A percentile compares a stretch with the other conserved stretches of the same genome.
Evolutionary conservation across 2,888 invertebrate genomes (phyloP).

Genomic region (Drosophila rellima): DNA sequence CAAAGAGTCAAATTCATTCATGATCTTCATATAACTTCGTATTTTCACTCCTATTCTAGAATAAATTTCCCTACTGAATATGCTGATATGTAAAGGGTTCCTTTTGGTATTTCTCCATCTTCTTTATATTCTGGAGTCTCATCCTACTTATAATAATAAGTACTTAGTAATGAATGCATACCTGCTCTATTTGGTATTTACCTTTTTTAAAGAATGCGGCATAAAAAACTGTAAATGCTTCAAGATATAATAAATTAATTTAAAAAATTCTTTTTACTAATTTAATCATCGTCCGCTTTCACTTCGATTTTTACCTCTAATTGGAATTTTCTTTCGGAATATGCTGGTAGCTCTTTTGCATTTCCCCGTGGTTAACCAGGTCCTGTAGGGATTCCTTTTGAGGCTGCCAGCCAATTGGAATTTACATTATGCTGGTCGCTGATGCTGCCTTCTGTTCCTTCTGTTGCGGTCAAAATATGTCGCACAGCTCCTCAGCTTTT

Average conservation of each 20-base stretch:
- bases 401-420: conserved; percentile 35
- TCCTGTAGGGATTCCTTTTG: conserved; percentile 25
- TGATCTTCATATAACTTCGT: too few species aligned
- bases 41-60: too few species aligned
- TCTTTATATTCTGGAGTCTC: too few species aligned
- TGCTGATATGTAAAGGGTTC: too few species aligned
- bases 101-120: too few species aligned
- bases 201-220: background rate
- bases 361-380: conserved; percentile 26
- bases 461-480: conserved; percentile 58
- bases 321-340: conserved; percentile 38
- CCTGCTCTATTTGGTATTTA: background rate
- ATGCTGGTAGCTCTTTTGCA: conserved; percentile 33
- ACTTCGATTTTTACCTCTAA: conserved; percentile 29
- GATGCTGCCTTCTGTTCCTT: conserved; percentile 8
- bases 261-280: background rate
- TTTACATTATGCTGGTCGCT: conserved; percentile 53
- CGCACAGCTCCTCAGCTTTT: conserved; percentile 27
- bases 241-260: background rate
- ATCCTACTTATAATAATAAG: too few species aligned
- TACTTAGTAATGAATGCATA: too few species aligned
- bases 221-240: background rate
- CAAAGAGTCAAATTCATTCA: too few species aligned
- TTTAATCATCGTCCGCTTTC: background rate
- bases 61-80: too few species aligned